Base-by-base conservation (phyloP, 2,113 vertebrate species). In the Chitala chitala region DNA sequence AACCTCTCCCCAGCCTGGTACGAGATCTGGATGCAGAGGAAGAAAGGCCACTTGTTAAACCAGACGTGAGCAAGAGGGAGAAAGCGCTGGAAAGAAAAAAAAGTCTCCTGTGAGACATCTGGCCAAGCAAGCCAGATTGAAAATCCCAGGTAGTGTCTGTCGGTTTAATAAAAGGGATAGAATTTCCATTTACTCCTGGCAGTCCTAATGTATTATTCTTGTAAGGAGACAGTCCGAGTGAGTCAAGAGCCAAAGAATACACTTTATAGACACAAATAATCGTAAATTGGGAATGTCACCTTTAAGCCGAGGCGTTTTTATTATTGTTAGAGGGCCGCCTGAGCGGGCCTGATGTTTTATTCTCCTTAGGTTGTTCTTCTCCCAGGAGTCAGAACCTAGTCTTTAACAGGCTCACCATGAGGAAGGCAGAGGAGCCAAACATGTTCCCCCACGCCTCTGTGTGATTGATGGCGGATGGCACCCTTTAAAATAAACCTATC, bases 261-360 rank as follows among this genome's bases (percentile, higher is more conserved):
- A 93, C 91, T 93, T 93, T 94, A 93, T 92, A 95, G 93, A 93
- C 93, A 93, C 93, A 94, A 93, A 93, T 93, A 94, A 93, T 92
- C 91, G 85, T 93, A 95, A 95, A 94, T 93, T 93, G 86, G 85
- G 88, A 92, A 93, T 92, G 92, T 94, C 93, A 94, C 93, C 92
- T 94, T 93, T 93, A 92, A 91, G 91, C 89, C 88, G 84, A 91
- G 91, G 89, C 89, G 88, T 90, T 93, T 94, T 91, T 94, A 92
- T 94, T 95, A 92, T 92, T 93, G 93, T 92, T 93, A 92, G 92
- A 87, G 84, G 90, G 91, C 90, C 91, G 91, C 91, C 88, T 92
- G 91, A 94, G 90, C 89, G 90, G 87, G 90, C 89, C 89, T 91
- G 90, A 91, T 90, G 88, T 91, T 93, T 91, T 93, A 90, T 92